phyloP scores from a whole-genome alignment of 92 coral and sea anemone genomes.

The Nematostella vectensis region DNA sequence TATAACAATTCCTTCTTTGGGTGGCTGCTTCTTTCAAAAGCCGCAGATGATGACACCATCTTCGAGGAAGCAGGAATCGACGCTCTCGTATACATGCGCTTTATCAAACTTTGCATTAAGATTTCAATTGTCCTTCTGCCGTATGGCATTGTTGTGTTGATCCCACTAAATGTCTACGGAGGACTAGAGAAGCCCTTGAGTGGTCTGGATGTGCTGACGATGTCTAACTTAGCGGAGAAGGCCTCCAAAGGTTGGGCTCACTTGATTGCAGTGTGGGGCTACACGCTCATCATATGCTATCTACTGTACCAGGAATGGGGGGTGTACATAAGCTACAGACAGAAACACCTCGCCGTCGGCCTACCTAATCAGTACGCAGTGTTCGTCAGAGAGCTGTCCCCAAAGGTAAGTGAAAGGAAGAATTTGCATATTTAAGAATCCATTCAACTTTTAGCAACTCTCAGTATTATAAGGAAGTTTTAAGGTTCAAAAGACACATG shows the following conservation, averaged over 20 bases:
- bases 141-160: conserved; percentile 68
- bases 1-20: conserved; percentile 74
- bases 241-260: conserved; percentile 79
- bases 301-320: conserved; percentile 76
- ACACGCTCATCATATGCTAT: conserved; percentile 67
- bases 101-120: conserved; percentile 58
- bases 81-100: conserved; percentile 78
- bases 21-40: conserved; percentile 82
- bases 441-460: too few species aligned
- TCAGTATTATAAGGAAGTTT: too few species aligned
- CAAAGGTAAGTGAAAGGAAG: conserved; percentile 67
- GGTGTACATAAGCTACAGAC: conserved; percentile 65
- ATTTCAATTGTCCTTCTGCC: conserved; percentile 74
- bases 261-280: conserved; percentile 78
- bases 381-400: conserved; percentile 75
- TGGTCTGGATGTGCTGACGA: conserved; percentile 53
- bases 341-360: conserved; percentile 63
- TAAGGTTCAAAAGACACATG: too few species aligned
- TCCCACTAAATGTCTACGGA: conserved; percentile 79
- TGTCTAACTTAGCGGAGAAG: conserved; percentile 53
- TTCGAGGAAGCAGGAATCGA: conserved; percentile 82
- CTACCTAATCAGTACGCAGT: conserved; percentile 71
- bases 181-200: conserved; percentile 25
- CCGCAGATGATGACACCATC: conserved; percentile 76
- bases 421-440: too few species aligned